phyloP scores from a whole-genome alignment of 2,888 invertebrate genomes.

The Patella depressa region DNA sequence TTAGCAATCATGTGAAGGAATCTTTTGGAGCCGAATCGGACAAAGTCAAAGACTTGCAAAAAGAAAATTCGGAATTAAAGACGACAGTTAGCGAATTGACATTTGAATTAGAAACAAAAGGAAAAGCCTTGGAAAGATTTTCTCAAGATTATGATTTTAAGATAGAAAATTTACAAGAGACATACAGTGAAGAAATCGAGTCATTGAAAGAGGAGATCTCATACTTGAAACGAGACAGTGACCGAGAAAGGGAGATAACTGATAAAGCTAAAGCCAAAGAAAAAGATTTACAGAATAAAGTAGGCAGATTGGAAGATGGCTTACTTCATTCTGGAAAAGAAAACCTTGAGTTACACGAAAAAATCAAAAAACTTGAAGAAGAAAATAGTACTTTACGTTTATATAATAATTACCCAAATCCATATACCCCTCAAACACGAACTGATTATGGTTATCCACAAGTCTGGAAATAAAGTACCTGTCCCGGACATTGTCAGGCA shows the following conservation, averaged over 20 bases:
- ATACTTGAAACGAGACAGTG: neutral
- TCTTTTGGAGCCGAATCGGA: neutral
- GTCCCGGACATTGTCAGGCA: too few species aligned
- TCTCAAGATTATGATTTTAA: neutral
- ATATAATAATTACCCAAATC: neutral
- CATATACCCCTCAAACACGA: too few species aligned
- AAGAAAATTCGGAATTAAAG: neutral
- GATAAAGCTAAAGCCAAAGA: neutral
- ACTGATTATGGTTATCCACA: too few species aligned
- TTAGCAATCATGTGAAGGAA: neutral
- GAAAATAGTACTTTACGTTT: neutral
- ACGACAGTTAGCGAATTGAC: neutral
- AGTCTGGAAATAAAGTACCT: too few species aligned
- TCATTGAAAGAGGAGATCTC: neutral
- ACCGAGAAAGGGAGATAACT: neutral
- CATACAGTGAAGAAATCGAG: neutral
- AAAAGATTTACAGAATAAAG: neutral
- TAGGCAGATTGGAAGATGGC: neutral
- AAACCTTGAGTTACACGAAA: neutral
- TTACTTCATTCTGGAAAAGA: conserved; percentile 5
- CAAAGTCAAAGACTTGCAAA: neutral
- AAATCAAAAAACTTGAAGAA: neutral
- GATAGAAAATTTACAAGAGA: neutral
- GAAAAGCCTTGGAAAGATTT: neutral
- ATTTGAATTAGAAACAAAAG: neutral